A percentile compares a stretch with the other conserved stretches of the same genome.
phyloP scores from a whole-genome alignment of 2,888 invertebrate genomes.

The Mythimna lalbum region DNA sequence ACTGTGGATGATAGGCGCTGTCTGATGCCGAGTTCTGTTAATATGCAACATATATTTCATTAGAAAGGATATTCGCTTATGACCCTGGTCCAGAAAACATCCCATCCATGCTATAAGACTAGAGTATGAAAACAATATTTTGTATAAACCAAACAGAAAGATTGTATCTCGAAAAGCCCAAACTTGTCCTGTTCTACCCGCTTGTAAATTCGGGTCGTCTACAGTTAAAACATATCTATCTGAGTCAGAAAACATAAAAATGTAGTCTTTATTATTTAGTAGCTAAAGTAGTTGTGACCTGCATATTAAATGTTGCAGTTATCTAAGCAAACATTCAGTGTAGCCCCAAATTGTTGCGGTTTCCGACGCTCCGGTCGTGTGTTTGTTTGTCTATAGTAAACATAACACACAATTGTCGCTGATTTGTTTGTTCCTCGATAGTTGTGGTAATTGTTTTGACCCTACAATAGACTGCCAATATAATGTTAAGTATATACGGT shows the following conservation, averaged over 20 bases:
- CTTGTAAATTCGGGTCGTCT: constrained; percentile 78
- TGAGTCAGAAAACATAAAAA: constrained; percentile 20
- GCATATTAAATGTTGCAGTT: constrained; percentile 70
- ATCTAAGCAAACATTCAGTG: constrained; percentile 81
- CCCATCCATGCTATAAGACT: background rate
- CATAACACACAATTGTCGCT: constrained; percentile 76
- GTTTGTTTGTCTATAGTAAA: constrained; percentile 76
- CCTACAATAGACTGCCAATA: constrained; percentile 51
- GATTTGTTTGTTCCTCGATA: constrained; percentile 78
- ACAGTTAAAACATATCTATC: constrained; percentile 58
- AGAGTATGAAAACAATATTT: constrained; percentile 58
- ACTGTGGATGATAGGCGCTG: no score
- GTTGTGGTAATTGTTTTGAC: constrained; percentile 64
- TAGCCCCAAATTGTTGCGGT: constrained; percentile 81
- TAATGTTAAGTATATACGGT: constrained; percentile 26
- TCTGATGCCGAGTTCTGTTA: no score
- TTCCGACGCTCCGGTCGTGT: constrained; percentile 72
- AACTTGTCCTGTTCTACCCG: constrained; percentile 70
- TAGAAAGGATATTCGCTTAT: background rate
- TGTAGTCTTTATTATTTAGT: constrained; percentile 38
- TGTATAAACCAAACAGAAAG: constrained; percentile 70
- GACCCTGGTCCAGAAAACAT: background rate
- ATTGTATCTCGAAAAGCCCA: constrained; percentile 73
- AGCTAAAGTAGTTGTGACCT: constrained; percentile 18
- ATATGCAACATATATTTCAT: constrained; percentile 14